phyloP scores from a whole-genome alignment of 2,888 invertebrate species.

The Sinotaia quadrata region DNA sequence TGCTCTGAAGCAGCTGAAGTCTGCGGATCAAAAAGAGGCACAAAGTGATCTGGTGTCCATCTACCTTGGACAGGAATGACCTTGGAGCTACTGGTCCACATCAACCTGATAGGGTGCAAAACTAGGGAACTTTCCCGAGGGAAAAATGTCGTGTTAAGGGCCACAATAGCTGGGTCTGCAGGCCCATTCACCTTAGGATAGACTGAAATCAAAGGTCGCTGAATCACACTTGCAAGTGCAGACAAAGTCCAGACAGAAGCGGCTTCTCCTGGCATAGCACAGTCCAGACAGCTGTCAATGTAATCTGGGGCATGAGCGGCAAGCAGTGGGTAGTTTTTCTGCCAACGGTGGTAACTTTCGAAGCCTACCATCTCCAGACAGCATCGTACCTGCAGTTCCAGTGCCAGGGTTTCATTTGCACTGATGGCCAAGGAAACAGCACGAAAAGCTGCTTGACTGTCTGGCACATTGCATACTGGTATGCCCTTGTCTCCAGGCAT shows the following conservation, averaged over 20 bases:
- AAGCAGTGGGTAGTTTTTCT: slow-evolving; percentile 9
- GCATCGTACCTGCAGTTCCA: slow-evolving; percentile 15
- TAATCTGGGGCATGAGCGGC: slow-evolving; percentile 17
- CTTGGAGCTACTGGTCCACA: slow-evolving; percentile 11
- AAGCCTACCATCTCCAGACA: slow-evolving; percentile 23
- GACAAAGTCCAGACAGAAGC: slow-evolving; percentile 24
- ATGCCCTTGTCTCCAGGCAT: slow-evolving; percentile 4
- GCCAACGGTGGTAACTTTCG: slow-evolving; percentile 12
- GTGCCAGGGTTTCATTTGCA: slow-evolving; percentile 15
- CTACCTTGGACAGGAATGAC: background rate
- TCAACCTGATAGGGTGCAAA: slow-evolving; percentile 4
- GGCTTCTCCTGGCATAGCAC: slow-evolving; percentile 4
- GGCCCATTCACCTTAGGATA: slow-evolving; percentile 10
- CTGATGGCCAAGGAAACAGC: slow-evolving; percentile 20
- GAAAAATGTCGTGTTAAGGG: slow-evolving; percentile 7
- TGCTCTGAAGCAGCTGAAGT: background rate
- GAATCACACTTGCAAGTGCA: slow-evolving; percentile 19
- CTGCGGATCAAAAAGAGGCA: slow-evolving; percentile 23
- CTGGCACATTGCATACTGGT: background rate
- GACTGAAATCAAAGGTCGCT: slow-evolving; percentile 15
- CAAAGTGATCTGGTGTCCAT: slow-evolving; percentile 26
- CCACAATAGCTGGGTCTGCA: background rate
- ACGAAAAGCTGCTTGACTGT: slow-evolving; percentile 16
- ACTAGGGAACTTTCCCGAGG: slow-evolving; percentile 4
- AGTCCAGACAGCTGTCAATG: slow-evolving; percentile 23